Evolutionary conservation across 1,140 invertebrate genomes (phyloP).

Genomic region (Harpegnathos saltator): DNA sequence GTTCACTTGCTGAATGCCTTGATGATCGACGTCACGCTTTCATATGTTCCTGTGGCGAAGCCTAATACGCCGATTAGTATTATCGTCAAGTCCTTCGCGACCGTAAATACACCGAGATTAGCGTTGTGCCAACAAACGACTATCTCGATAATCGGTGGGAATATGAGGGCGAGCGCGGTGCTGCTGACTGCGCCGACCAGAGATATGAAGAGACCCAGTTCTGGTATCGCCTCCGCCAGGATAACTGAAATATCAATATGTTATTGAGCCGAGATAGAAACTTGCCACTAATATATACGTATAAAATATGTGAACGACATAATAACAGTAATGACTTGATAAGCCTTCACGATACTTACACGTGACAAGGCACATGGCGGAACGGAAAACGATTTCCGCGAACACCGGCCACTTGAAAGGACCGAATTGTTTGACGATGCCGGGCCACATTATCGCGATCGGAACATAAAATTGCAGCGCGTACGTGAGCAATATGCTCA

Average conservation of each 20-base stretch:
- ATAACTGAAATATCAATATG: conserved; percentile 88
- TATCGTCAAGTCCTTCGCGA: conserved; percentile 89
- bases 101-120: conserved; percentile 81
- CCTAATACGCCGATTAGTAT: conserved; percentile 90
- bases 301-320: background rate
- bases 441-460: conserved; percentile 88
- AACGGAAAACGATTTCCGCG: conserved; percentile 88
- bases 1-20: conserved; percentile 74
- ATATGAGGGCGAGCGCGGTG: conserved; percentile 93
- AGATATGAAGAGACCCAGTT: conserved; percentile 95
- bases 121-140: conserved; percentile 87
- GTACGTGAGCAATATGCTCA: conserved; percentile 92
- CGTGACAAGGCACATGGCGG: conserved; percentile 89
- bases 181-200: conserved; percentile 95
- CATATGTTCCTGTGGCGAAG: conserved; percentile 91
- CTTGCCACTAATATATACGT: background rate
- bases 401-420: conserved; percentile 86
- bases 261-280: background rate
- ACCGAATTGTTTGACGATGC: conserved; percentile 83
- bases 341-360: conserved; percentile 88
- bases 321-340: conserved; percentile 14
- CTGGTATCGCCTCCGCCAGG: conserved; percentile 92
- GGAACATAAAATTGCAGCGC: conserved; percentile 96
- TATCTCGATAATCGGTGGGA: conserved; percentile 95
- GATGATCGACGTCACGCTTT: conserved; percentile 89